Evolutionary conservation across 2,113 vertebrate genomes (phyloP).

Genomic region (Upupa epops): DNA sequence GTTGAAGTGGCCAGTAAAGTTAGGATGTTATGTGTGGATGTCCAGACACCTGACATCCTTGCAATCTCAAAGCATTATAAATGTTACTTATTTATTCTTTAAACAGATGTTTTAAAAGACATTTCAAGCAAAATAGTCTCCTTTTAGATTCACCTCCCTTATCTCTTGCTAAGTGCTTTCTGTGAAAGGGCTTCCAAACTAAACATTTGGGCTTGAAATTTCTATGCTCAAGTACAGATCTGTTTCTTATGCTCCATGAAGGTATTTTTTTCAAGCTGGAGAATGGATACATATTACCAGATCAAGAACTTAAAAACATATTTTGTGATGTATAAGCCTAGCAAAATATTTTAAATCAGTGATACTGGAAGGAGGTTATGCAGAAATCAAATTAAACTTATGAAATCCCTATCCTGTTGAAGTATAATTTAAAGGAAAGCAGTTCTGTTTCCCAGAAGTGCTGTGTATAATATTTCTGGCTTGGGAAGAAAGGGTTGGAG

Average conservation of each 20-base stretch:
- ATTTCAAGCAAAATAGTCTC: not conserved
- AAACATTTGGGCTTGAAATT: constrained; percentile 44
- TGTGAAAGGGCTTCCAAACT: constrained; percentile 50
- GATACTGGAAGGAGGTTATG: constrained; percentile 76
- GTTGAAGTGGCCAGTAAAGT: not conserved
- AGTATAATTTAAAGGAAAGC: constrained; percentile 81
- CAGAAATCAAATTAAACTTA: constrained; percentile 81
- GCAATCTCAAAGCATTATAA: not conserved
- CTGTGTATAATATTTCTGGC: constrained; percentile 82
- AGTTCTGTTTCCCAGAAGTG: constrained; percentile 83
- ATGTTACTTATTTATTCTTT: not conserved
- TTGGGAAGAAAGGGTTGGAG: constrained; percentile 75
- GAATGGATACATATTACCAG: constrained; percentile 62
- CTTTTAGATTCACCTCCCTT: constrained; percentile 39
- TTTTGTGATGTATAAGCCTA: constrained; percentile 58
- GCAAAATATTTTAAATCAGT: constrained; percentile 79
- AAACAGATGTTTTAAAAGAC: not conserved
- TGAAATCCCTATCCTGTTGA: constrained; percentile 78
- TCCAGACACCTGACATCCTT: not conserved
- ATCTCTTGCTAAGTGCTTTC: constrained; percentile 42
- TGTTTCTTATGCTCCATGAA: constrained; percentile 50
- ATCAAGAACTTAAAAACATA: constrained; percentile 68
- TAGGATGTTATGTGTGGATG: not conserved
- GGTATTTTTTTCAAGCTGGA: constrained; percentile 33
- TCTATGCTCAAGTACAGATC: constrained; percentile 41